A percentile compares a stretch with the other conserved stretches of the same genome.
Conservation (phyloP, 2,113 vertebrate species). For the Amazona vittata region DNA sequence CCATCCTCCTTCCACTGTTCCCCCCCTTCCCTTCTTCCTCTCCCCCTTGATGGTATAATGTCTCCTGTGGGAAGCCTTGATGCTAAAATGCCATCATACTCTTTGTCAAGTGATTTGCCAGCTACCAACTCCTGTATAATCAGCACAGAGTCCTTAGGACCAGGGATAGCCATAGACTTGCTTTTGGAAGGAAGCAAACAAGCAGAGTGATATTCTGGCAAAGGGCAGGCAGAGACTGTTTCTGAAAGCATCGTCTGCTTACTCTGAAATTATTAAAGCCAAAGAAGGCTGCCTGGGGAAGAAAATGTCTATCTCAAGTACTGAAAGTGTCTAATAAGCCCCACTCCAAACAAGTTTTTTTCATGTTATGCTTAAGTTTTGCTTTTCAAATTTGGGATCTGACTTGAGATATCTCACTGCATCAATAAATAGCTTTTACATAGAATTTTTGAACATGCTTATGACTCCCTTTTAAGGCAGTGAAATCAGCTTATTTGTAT, state of each 20-base stretch:
- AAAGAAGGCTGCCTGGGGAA: not conserved
- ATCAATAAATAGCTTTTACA: not conserved
- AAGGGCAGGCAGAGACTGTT: not conserved
- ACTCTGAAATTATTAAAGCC: not conserved
- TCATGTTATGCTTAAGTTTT: not conserved
- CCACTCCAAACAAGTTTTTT: fast-evolving
- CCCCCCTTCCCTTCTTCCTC: not conserved
- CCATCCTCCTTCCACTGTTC: not conserved
- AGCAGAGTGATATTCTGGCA: not conserved
- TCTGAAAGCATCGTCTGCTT: not conserved
- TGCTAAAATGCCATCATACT: slow-evolving; percentile 44
- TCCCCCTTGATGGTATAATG: slow-evolving; percentile 72
- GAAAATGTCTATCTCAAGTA: not conserved
- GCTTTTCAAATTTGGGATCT: not conserved
- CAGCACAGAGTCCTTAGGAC: not conserved
- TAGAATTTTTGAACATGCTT: not conserved
- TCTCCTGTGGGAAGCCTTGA: slow-evolving; percentile 74
- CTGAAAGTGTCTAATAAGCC: not conserved
- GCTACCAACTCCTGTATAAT: not conserved
- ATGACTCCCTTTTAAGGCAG: not conserved
- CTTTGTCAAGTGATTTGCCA: slow-evolving; percentile 51
- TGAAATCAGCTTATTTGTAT: not conserved
- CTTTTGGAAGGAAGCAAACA: not conserved
- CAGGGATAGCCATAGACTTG: fast-evolving
- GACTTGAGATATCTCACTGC: not conserved